Evolutionary conservation across 1,140 invertebrate species (phyloP).

Genomic region (Leptestheria dahalacensis): DNA sequence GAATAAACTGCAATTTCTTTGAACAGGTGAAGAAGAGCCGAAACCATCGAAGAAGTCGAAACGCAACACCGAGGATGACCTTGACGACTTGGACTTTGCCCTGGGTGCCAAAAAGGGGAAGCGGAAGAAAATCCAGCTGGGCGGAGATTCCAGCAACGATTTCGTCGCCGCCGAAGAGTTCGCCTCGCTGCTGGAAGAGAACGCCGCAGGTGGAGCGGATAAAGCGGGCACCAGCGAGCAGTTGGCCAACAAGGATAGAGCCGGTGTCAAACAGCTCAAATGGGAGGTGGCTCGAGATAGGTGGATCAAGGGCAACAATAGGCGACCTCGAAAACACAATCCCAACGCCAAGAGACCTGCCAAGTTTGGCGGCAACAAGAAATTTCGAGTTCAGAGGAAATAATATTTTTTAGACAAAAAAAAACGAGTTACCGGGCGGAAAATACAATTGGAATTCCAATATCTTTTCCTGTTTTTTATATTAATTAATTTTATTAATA

Average conservation of each 20-base stretch:
- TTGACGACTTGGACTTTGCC: slow-evolving; percentile 13
- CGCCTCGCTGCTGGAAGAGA: slow-evolving; percentile 26
- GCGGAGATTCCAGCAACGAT: slow-evolving; percentile 12
- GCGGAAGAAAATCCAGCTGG: slow-evolving; percentile 19
- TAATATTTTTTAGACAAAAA: neutral
- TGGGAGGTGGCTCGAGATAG: slow-evolving; percentile 23
- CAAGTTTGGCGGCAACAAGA: neutral
- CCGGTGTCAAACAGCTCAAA: slow-evolving; percentile 21
- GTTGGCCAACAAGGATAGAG: slow-evolving; percentile 21
- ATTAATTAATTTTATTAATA: no score
- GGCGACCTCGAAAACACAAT: neutral
- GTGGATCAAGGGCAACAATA: slow-evolving; percentile 18
- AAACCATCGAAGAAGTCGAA: neutral
- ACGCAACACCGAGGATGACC: neutral
- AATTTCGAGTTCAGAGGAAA: neutral
- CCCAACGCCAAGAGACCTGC: neutral
- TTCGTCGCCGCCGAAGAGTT: slow-evolving; percentile 23
- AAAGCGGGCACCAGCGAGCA: slow-evolving; percentile 21
- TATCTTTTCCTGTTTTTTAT: no score
- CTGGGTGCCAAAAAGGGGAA: slow-evolving; percentile 17
- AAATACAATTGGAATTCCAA: no score
- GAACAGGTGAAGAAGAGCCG: neutral
- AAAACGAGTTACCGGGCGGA: no score
- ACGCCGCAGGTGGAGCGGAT: slow-evolving; percentile 20
- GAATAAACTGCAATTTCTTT: no score